Base-by-base conservation (phyloP, 2,113 vertebrate genomes). In the Podarcis raffonei region DNA sequence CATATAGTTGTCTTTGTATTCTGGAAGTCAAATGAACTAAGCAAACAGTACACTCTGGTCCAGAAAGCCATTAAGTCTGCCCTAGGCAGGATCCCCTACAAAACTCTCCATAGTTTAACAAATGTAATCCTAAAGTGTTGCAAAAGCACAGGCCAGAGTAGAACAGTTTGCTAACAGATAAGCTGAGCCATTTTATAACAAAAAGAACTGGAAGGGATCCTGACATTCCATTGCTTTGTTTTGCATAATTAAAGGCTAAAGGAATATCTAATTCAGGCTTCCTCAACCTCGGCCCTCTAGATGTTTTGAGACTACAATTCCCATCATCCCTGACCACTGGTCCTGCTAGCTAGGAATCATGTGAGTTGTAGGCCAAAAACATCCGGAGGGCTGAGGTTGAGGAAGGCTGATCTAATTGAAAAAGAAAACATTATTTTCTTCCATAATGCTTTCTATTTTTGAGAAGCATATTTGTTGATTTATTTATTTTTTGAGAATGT, bases 21-120 rank as follows among this genome's bases (percentile, higher is more conserved):
- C 84, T 93, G 89, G 76, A 93, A 92, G 87, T 83, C 93, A 77
- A 9, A 89, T 88, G 71, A 89, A 86, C 85, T 94, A 92, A 89
- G n/a, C 1, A 87, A 85, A 81, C 89, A 74, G 87, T 37, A 57
- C 75, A 86, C 27, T 84, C 57, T 80, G 37, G 90, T 94, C 87
- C 81, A 91, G 92, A 91, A 89, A 82, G 80, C 74, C 86, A 66
- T 84, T 84, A 84, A 32, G 59, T 35, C 25, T 91, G 90, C 92
- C 89, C 92, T 25, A 27, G 68, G 86, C 76, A 88, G 84, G 84
- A 90, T 37, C 78, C 8, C 91, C n/a, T 90, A 4, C 27, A 27
- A 3, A 42, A 20, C 65, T 57, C 18, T 72, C 66, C 59, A 42
- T 12, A 74, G 83, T 42, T 42, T 68, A 68, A 83, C 13, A 72